Base-by-base conservation (phyloP, 1,140 invertebrate species). In the Liolophura sinensis region DNA sequence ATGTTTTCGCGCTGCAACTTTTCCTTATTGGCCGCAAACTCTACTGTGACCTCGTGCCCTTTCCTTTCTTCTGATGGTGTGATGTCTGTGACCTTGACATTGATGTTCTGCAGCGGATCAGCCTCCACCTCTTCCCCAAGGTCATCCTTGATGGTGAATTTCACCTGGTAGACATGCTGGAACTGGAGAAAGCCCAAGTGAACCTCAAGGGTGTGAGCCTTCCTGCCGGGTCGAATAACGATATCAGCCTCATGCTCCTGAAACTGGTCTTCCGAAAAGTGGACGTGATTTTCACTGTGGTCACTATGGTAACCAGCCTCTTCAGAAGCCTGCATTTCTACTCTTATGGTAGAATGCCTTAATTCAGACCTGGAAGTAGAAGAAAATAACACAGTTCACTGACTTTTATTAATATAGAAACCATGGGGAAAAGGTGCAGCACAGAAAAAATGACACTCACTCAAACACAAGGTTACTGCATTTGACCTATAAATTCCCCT, bases 21-120 rank as follows among this genome's bases (percentile, higher is more conserved):
- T 52, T 82, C 81, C 62, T 75, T 80, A 54, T 76, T 72, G 52
- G 80, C 80, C 59, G 72, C 70, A 60, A 81, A 77, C 27, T 74
- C 65, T 15, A 82, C 14, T 27, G 68, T 18, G 3, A 80, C 20
- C 14, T 77, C n/a, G 50, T 59, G 31, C 15, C n/a, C 27, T 3
- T 61, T 62, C 73, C 69, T 68, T 62, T 70, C 71, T 52, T 75
- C 75, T 56, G 75, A 73, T 9, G 77, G 75, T 18, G 50, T 59
- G 4, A 69, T 60, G 16, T 69, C 57, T 27, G 72, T 52, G 16
- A 78, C 66, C n/a, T 67, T 68, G 4, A 71, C 73, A 65, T 77
- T 67, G 9, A 78, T 61, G 59, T 76, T 78, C 27, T 73, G 64
- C 48, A 73, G 60, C 1, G 73, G 69, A 60, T 79, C 75, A 55